Percentiles rank a stretch among this genome's conserved stretches.
Conservation (phyloP, 2,888 invertebrate genomes). For the Pseudococcus jackbeardsleyi region DNA sequence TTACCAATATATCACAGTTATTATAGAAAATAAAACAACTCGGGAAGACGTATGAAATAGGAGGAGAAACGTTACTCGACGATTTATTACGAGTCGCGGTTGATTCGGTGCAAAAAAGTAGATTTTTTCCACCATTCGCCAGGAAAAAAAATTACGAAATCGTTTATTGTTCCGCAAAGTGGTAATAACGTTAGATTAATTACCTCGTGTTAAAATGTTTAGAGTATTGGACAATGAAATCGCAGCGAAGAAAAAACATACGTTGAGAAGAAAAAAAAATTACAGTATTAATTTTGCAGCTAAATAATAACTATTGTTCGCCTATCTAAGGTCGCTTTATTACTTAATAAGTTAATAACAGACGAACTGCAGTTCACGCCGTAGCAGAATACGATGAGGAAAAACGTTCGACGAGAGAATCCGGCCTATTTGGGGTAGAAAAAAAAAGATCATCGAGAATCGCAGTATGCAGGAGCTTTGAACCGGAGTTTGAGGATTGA, state of each 20-base stretch:
- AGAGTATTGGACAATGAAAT: constrained; percentile 24
- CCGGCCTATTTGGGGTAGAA: neutral
- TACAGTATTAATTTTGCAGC: constrained; percentile 25
- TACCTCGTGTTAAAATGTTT: constrained; percentile 39
- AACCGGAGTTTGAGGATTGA: neutral
- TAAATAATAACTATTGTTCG: constrained; percentile 51
- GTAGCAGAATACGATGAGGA: neutral
- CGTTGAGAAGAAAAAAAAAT: constrained; percentile 4
- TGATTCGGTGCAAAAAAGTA: no score
- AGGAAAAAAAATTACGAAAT: constrained; percentile 5
- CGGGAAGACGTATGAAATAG: neutral
- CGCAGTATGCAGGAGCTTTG: neutral
- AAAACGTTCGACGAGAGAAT: neutral
- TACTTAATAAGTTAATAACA: constrained; percentile 15
- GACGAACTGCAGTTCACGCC: constrained; percentile 20
- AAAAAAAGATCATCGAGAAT: neutral
- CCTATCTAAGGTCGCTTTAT: constrained; percentile 41
- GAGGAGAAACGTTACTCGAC: neutral
- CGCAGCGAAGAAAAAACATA: neutral
- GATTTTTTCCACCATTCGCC: neutral
- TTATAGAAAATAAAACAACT: constrained; percentile 36
- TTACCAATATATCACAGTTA: constrained; percentile 41
- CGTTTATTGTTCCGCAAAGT: constrained; percentile 8
- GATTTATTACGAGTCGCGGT: no score
- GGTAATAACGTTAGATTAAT: constrained; percentile 30